Evolutionary conservation across 2,113 vertebrate species (phyloP).

Genomic region (Cryptomyrus ogoouensis): DNA sequence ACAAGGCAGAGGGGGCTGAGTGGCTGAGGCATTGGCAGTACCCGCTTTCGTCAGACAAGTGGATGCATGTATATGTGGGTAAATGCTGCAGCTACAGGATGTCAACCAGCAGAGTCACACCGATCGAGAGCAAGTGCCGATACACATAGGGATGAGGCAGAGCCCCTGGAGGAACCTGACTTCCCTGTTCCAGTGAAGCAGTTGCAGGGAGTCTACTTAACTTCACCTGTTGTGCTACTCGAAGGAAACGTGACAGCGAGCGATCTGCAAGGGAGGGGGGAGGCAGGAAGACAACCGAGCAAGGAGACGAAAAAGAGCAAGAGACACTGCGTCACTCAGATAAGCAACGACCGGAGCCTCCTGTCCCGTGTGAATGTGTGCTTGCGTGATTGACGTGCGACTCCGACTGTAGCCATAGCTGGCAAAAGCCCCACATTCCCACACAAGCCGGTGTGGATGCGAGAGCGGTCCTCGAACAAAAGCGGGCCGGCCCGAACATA

Average conservation of each 20-base stretch:
- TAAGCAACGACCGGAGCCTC: background rate
- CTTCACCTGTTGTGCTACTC: background rate
- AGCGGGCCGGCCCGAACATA: background rate
- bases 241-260: background rate
- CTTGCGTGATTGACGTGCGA: background rate
- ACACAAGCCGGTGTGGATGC: background rate
- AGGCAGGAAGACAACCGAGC: background rate
- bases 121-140: background rate
- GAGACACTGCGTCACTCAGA: conserved; percentile 7
- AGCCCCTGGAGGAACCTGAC: background rate
- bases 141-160: background rate
- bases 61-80: background rate
- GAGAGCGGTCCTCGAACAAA: background rate
- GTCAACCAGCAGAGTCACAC: background rate
- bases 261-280: background rate
- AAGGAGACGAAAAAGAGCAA: background rate
- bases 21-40: background rate
- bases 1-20: background rate
- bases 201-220: background rate
- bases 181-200: background rate
- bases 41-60: background rate
- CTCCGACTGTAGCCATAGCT: background rate
- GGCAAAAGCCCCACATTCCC: background rate
- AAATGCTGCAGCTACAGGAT: background rate
- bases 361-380: background rate